Base-by-base conservation (phyloP, 1,140 invertebrate species). In the Ceratitis capitata region DNA sequence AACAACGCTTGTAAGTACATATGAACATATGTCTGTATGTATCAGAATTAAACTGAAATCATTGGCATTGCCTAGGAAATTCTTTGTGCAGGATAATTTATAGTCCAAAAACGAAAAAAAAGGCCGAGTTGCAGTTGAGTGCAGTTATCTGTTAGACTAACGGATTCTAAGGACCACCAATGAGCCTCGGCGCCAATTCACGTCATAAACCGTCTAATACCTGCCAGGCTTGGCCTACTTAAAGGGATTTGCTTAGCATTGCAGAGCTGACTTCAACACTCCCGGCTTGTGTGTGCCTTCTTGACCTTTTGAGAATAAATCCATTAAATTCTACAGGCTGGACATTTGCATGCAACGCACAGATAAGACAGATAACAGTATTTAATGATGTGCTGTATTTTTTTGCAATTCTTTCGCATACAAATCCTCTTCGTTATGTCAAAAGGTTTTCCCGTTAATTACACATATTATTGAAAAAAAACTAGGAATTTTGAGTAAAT, bases 131-230 rank as follows among this genome's bases (percentile, higher is more conserved):
- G n/a, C n/a, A n/a, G 19, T 19, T 23, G 69, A 19, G 7, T 45
- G 69, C 39, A 78, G 16, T 78, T 78, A 78, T 78, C 69, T 78
- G 69, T 19, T 32, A 45, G 45, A 45, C 69, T 78, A 78, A 78
- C 69, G 69, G 69, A 47, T 78, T 78, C 45, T 47, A 78, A 19
- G 39, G 39, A 19, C 9, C 12, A 10, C 39, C 39, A n/a, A 12
- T 78, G n/a, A 9, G n/a, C 26, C 45, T 78, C 39, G 69, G 69
- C 69, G 69, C 69, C 69, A 78, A 10, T 78, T 45, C 39, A 45
- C 3, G 45, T 45, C 45, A 47, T 16, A 16, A 6, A 45, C 6
- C 23, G 23, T 2, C 19, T 45, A 19, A 6, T 78, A 78, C 35
- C 35, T 78, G 69, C 35, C 9, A n/a, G 39, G 14, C 10, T 5